Conservation (phyloP, 2,113 vertebrate species). For the Phalacrocorax carbo region DNA sequence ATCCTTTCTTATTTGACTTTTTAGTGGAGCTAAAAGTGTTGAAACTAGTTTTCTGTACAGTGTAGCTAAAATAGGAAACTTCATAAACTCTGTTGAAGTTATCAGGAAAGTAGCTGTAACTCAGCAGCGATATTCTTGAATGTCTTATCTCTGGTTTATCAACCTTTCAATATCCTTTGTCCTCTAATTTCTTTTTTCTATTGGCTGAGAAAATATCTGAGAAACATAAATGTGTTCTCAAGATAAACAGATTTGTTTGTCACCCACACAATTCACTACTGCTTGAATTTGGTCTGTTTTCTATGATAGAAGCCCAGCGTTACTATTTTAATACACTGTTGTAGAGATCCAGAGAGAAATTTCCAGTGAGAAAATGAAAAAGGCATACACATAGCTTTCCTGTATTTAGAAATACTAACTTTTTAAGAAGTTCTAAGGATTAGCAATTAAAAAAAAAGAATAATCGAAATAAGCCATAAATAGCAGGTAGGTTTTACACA, state of each 20-base stretch:
- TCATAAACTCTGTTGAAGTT: neutral
- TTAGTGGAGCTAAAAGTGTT: neutral
- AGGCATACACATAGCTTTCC: neutral
- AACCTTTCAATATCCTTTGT: neutral
- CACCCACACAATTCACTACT: neutral
- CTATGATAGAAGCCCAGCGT: neutral
- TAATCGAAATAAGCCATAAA: neutral
- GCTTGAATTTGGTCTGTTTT: neutral
- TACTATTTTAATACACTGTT: neutral
- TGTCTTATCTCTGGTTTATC: neutral
- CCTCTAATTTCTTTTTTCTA: neutral
- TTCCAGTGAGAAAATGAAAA: neutral
- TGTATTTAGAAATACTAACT: neutral
- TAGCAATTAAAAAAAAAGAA: neutral
- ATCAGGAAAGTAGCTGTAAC: neutral
- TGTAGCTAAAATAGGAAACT: neutral
- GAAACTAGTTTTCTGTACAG: neutral
- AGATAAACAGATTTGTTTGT: neutral
- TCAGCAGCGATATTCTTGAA: neutral
- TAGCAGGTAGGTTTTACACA: neutral
- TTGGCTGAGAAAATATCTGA: neutral
- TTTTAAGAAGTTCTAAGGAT: neutral
- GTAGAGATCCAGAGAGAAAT: neutral
- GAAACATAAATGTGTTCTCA: neutral
- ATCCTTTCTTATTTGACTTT: constrained; percentile 1